Percentiles rank a stretch among this genome's conserved stretches.
Conservation (phyloP, 2,113 vertebrate genomes). For the Numida meleagris region DNA sequence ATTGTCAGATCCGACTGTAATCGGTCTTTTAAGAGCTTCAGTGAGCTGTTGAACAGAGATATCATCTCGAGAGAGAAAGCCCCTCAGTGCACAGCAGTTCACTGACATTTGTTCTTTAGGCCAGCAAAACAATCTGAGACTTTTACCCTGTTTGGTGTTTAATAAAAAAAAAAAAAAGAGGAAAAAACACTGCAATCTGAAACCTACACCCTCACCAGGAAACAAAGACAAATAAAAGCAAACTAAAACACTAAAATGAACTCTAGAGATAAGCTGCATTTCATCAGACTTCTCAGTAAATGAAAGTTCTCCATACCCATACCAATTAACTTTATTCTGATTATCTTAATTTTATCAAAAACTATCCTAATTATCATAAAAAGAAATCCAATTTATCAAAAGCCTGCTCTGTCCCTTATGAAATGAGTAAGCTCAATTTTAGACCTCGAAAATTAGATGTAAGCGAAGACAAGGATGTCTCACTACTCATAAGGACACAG, state of each 20-base stretch:
- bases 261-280: fast-evolving
- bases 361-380: neutral
- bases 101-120: conserved; percentile 6
- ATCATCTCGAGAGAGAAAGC: neutral
- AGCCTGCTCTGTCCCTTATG: neutral
- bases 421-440: neutral
- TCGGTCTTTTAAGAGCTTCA: neutral
- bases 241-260: fast-evolving
- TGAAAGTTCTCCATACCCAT: neutral
- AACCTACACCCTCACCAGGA: neutral
- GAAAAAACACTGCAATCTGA: neutral
- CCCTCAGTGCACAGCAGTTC: neutral
- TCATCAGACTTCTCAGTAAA: neutral
- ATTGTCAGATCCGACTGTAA: conserved; percentile 21
- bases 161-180: neutral
- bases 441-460: neutral
- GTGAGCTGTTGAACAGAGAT: neutral
- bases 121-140: neutral
- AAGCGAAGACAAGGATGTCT: neutral
- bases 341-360: neutral
- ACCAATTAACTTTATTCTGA: neutral
- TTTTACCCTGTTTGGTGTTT: neutral
- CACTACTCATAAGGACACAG: neutral
- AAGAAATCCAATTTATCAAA: neutral
- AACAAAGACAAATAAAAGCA: neutral